phyloP scores from a whole-genome alignment of 2,113 vertebrate genomes.

The Pseudorectes ferrugineus region DNA sequence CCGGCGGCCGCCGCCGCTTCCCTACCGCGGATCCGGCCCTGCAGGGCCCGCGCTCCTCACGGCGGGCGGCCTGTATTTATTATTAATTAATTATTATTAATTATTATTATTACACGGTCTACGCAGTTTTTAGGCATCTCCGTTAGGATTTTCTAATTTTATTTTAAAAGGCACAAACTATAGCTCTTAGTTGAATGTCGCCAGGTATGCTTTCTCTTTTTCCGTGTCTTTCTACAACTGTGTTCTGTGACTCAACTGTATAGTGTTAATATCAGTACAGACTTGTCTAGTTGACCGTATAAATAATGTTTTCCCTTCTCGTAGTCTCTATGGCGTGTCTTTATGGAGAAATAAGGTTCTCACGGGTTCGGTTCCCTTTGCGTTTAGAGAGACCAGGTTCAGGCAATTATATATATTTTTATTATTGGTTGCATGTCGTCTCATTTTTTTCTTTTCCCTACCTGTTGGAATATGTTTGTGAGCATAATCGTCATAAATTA shows the following conservation, averaged over 20 bases:
- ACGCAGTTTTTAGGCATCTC: conserved; percentile 73
- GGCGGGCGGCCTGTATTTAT: conserved; percentile 66
- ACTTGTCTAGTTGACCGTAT: conserved; percentile 89
- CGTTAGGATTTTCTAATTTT: conserved; percentile 68
- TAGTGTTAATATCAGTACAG: conserved; percentile 95
- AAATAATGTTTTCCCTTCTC: conserved; percentile 85
- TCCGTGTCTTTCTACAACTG: conserved; percentile 95
- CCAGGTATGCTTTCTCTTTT: conserved; percentile 88
- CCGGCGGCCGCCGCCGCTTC: no score
- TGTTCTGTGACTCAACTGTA: conserved; percentile 99
- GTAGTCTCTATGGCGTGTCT: conserved; percentile 92
- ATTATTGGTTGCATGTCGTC: conserved; percentile 94
- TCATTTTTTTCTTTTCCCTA: conserved; percentile 49
- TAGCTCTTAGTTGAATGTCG: conserved; percentile 89
- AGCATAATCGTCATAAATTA: conserved; percentile 89
- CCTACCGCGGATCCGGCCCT: neutral
- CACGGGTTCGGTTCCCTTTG: conserved; percentile 80
- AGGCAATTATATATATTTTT: conserved; percentile 89
- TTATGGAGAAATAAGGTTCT: conserved; percentile 86
- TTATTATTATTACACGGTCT: conserved; percentile 66
- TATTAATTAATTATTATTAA: conserved; percentile 57
- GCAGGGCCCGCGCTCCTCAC: neutral
- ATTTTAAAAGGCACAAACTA: conserved; percentile 87
- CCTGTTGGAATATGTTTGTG: conserved; percentile 84
- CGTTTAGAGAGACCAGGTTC: conserved; percentile 82